Evolutionary conservation across 2,888 invertebrate genomes (phyloP).

Genomic region (Dascillus cervinus): DNA sequence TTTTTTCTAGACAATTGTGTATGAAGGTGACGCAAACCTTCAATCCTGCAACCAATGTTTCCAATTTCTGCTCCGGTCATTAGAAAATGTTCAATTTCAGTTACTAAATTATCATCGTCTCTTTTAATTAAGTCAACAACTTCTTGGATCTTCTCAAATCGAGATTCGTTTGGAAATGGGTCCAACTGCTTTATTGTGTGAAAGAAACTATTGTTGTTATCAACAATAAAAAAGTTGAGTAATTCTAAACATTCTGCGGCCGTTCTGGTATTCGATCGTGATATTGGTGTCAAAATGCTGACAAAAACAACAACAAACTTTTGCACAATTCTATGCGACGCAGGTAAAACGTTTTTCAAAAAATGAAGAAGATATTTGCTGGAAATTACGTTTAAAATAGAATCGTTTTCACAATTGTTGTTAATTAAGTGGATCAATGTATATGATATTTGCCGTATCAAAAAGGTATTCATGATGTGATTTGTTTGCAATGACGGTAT

Average conservation of each 20-base stretch:
- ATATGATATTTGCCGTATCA: constrained; percentile 50
- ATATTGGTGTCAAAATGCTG: constrained; percentile 45
- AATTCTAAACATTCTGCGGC: constrained; percentile 38
- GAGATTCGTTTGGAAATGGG: constrained; percentile 43
- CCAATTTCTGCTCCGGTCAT: constrained; percentile 33
- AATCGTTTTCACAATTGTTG: constrained; percentile 30
- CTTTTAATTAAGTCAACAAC: constrained; percentile 36
- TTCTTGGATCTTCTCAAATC: constrained; percentile 33
- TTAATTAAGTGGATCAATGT: constrained; percentile 48
- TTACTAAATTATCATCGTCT: constrained; percentile 29
- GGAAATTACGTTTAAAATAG: constrained; percentile 31
- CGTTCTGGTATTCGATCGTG: constrained; percentile 35
- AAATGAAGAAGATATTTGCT: constrained; percentile 43
- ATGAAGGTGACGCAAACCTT: constrained; percentile 49
- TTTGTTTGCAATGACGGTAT: constrained; percentile 37
- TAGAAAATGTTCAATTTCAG: constrained; percentile 47
- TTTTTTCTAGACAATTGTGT: constrained; percentile 48
- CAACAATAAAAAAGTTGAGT: constrained; percentile 47
- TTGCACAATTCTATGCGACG: constrained; percentile 40
- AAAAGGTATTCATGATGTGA: constrained; percentile 45
- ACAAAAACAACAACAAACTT: constrained; percentile 48
- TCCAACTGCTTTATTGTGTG: constrained; percentile 46
- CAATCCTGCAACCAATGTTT: constrained; percentile 31
- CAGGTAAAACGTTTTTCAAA: constrained; percentile 41
- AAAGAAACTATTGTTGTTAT: constrained; percentile 43